Evolutionary conservation across 2,797 vertebrate genomes (phyloP), one percentile per base, ranked within the genome.

Genomic region (Xyrichtys novacula): DNA sequence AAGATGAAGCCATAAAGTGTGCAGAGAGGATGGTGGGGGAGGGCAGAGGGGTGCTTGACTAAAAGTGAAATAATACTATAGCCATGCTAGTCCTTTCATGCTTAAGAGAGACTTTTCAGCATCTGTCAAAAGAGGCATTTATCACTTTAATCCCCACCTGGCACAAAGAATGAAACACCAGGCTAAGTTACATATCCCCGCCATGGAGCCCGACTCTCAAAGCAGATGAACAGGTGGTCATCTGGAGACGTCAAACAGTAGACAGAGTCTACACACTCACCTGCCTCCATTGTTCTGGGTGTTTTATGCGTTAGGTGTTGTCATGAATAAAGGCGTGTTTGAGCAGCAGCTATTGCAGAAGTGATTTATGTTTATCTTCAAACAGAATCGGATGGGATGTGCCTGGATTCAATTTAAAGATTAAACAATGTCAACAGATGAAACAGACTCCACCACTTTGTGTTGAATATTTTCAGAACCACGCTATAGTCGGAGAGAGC

Each of bases 171-270:
- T 83, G 91, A 91, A 92, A 87, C 56, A 85, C 26, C 53, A 84
- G 84, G 80, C 66, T 83, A 86, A 87, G 86, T 86, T 86, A 87
- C 89, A 85, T 65, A 76, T 84, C 61, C 80, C 73, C 64, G 79
- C 81, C 81, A 76, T 84, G 69, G 81, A 83, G 80, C 79, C 77
- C 50, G 23, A 74, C 78, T 77, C 81, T 88, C 80, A 78, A 79
- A 88, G 89, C 88, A 89, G 87, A 84, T 58, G 78, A 93, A 91
- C 92, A 93, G 93, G 91, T 93, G 92, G 89, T 91, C 88, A 89
- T 87, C 71, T 42, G 36, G 85, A 80, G 75, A 80, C 42, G 70
- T 71, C 79, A 75, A 68, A 76, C 71, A 75, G 59, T 52, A 50
- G 63, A 58, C 49, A 65, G 74, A 80, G 82, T 82, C 80, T 82